phyloP scores from a whole-genome alignment of 2,888 invertebrate genomes.

The Minunthozetes semirufus region DNA sequence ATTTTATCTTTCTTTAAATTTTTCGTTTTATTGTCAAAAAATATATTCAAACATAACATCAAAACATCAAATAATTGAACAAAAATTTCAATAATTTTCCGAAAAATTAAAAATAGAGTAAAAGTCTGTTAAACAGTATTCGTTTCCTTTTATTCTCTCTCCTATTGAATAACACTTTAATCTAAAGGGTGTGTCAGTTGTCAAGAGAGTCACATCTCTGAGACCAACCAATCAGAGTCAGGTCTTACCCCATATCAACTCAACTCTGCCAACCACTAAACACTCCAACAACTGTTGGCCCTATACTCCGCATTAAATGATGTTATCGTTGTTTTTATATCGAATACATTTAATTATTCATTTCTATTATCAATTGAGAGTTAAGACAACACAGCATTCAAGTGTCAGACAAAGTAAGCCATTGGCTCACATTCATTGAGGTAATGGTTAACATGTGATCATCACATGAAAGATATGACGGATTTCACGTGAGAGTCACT shows the following conservation, averaged over 20 bases:
- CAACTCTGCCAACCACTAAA: background rate
- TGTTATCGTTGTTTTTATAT: background rate
- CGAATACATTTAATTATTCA: background rate
- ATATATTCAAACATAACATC: too few species aligned
- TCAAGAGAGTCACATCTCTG: conserved; percentile 20
- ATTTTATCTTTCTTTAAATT: background rate
- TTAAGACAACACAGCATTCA: background rate
- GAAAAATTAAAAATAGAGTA: background rate
- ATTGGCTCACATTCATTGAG: background rate
- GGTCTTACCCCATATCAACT: background rate
- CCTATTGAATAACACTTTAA: background rate
- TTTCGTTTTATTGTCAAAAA: background rate
- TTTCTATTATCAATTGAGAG: background rate
- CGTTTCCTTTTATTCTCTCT: background rate
- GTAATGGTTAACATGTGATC: conserved; percentile 1
- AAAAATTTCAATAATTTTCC: background rate
- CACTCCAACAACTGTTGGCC: background rate
- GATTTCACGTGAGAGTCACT: conserved; percentile 13
- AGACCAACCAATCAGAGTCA: background rate
- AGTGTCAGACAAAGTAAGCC: background rate
- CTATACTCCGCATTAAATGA: background rate
- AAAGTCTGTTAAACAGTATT: background rate
- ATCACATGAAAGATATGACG: conserved; percentile 16
- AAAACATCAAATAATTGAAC: background rate
- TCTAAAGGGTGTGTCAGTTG: conserved; percentile 15